Conservation (phyloP, 2,888 invertebrate genomes). For the Abrostola tripartita region DNA sequence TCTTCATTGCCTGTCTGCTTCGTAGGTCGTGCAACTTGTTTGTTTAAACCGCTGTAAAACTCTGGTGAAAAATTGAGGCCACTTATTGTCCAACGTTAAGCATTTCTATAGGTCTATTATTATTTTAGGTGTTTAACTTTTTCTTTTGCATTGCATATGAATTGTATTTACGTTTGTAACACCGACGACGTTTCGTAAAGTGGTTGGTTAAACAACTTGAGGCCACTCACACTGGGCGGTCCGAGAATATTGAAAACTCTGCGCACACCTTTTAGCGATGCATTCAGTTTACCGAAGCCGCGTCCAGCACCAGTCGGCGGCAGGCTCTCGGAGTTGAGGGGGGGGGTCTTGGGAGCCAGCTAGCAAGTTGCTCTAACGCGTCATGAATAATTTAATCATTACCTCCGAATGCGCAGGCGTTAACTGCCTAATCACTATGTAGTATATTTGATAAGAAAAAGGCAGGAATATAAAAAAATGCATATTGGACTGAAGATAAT, state of each 20-base stretch:
- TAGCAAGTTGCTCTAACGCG: background rate
- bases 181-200: background rate
- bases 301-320: background rate
- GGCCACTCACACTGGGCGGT: background rate
- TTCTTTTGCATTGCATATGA: background rate
- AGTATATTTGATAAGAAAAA: no score
- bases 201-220: background rate
- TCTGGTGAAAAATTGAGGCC: no score
- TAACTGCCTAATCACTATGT: no score
- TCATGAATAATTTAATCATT: background rate
- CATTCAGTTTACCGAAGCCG: background rate
- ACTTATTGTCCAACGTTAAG: no score
- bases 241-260: conserved; percentile 1
- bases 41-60: no score
- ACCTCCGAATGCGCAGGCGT: no score
- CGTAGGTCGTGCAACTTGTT: no score
- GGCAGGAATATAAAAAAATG: no score
- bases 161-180: background rate
- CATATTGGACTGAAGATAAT: no score
- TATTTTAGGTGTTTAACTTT: background rate
- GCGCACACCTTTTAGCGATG: conserved; percentile 1
- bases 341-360: background rate
- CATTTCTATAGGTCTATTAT: no score
- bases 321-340: background rate
- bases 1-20: no score